These are phyloP conservation scores for Carlito syrichta DNA, from an alignment of 2,113 vertebrate species.

Conservation along the genomic window DNA sequence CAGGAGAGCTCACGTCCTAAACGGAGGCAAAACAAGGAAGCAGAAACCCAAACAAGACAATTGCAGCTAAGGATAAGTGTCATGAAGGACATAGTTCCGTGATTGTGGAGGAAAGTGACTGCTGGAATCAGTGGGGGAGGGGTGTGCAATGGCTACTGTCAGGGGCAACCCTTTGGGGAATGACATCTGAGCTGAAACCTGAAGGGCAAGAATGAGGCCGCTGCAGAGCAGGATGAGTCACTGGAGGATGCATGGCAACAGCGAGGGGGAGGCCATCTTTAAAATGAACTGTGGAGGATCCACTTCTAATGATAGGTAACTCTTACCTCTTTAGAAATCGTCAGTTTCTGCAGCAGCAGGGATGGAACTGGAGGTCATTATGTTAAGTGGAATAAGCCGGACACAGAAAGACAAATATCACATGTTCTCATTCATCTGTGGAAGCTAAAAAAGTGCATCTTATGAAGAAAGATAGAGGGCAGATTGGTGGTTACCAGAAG, in stretches of 20 bases:
- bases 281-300: not conserved
- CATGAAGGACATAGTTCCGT: not conserved
- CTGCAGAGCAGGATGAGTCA: not conserved
- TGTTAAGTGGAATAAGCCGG: not conserved
- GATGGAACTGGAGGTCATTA: not conserved
- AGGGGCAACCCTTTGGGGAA: not conserved
- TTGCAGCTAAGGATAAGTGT: not conserved
- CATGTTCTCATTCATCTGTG: not conserved
- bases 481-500: not conserved
- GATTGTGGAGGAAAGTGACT: not conserved
- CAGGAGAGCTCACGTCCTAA: not conserved
- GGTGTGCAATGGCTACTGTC: not conserved
- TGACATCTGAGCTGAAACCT: not conserved
- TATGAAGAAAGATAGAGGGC: not conserved
- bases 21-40: not conserved
- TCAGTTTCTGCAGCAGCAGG: not conserved
- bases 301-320: not conserved
- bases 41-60: not conserved
- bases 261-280: not conserved
- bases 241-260: not conserved
- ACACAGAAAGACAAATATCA: not conserved
- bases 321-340: not conserved
- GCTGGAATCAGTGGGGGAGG: fast-evolving
- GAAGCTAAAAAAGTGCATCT: not conserved
- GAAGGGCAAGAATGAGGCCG: not conserved